These are phyloP conservation scores for Hypsibius dujardini DNA, from an alignment of 1,140 invertebrate species.

Conservation along the genomic window DNA sequence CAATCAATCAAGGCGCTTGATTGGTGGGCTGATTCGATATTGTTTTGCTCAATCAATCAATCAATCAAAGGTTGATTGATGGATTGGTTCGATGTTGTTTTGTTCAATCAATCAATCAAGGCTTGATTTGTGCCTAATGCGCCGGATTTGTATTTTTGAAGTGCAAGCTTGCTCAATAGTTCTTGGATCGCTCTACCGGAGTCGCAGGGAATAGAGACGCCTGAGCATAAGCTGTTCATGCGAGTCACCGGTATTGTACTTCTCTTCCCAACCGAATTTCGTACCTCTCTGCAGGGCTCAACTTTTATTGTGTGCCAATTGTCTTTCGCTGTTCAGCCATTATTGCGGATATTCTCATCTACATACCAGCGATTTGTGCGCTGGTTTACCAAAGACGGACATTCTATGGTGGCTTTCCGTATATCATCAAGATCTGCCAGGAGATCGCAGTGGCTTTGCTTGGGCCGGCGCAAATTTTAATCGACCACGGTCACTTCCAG, in stretches of 20 bases:
- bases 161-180: constrained; percentile 35
- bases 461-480: constrained; percentile 78
- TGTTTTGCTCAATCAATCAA: no score
- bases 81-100: no score
- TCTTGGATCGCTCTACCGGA: constrained; percentile 49
- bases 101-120: no score
- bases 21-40: no score
- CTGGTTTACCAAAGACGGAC: constrained; percentile 9
- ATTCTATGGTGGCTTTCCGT: constrained; percentile 22
- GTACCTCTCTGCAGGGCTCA: neutral
- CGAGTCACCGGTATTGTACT: constrained; percentile 40
- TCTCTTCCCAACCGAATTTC: neutral
- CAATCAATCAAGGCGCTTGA: no score
- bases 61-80: no score
- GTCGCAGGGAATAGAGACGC: constrained; percentile 69
- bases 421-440: constrained; percentile 20
- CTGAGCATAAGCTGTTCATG: constrained; percentile 83
- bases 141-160: constrained; percentile 24
- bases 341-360: constrained; percentile 56
- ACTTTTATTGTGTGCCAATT: constrained; percentile 21
- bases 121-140: constrained; percentile 12
- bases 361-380: constrained; percentile 43
- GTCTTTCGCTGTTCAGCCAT: constrained; percentile 57
- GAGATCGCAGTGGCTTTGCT: constrained; percentile 40
- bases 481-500: constrained; percentile 98